Evolutionary conservation across 2,113 vertebrate species (phyloP).

Genomic region (Peromyscus leucopus): DNA sequence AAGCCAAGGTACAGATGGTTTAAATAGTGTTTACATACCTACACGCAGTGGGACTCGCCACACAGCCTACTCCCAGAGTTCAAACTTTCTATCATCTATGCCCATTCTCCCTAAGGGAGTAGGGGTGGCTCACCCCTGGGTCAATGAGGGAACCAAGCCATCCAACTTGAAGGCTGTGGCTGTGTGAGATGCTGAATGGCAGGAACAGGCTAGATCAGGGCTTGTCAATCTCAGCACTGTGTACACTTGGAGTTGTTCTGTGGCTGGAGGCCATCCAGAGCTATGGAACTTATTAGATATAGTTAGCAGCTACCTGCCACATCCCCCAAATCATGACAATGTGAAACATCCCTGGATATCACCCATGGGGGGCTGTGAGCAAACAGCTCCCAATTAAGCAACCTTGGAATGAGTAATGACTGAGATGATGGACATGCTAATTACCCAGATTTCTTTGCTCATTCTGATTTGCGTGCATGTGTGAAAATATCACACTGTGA

Average conservation of each 20-base stretch:
- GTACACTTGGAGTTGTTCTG: neutral
- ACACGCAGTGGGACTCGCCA: fast-evolving
- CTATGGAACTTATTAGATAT: too few relatives aligned
- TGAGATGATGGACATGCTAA: neutral
- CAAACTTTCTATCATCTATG: neutral
- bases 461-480: neutral
- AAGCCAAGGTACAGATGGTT: neutral
- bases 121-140: too few relatives aligned
- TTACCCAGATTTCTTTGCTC: neutral
- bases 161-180: neutral
- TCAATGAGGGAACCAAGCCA: neutral
- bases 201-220: neutral
- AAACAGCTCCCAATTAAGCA: neutral
- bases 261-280: neutral
- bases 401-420: too few relatives aligned
- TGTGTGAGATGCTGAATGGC: neutral
- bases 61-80: neutral
- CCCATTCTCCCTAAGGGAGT: neutral
- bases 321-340: neutral
- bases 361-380: fast-evolving
- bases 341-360: neutral
- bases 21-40: neutral
- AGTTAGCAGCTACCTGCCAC: neutral
- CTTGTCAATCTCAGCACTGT: neutral
- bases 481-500: neutral